These are phyloP conservation scores for Morone saxatilis DNA, from an alignment of 2,113 vertebrate genomes.

Conservation along the genomic window DNA sequence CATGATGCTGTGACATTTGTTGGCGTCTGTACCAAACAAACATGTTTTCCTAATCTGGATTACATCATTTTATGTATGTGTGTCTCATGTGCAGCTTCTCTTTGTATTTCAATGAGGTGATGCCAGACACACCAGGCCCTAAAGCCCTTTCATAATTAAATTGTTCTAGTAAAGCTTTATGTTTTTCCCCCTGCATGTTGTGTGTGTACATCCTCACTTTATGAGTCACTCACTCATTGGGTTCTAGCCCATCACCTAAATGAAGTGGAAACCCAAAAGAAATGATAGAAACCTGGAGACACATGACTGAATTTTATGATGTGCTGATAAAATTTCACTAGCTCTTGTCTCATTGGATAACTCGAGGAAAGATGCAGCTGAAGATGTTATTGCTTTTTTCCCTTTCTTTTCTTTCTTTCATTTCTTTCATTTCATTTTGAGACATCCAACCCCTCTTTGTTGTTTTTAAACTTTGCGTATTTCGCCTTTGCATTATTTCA, in stretches of 20 bases:
- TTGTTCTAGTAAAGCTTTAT: conserved; percentile 80
- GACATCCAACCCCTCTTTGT: background rate
- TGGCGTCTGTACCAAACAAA: too few relatives aligned
- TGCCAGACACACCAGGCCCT: conserved; percentile 45
- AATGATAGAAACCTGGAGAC: conserved; percentile 69
- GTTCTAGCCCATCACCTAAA: conserved; percentile 77
- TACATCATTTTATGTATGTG: conserved; percentile 15
- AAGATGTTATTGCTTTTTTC: conserved; percentile 19
- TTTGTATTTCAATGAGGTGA: conserved; percentile 55
- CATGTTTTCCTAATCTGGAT: too few relatives aligned
- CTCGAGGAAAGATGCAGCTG: conserved; percentile 25
- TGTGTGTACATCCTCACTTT: conserved; percentile 70
- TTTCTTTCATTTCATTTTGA: conserved; percentile 32
- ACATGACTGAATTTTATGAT: conserved; percentile 75
- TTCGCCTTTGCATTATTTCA: conserved; percentile 11
- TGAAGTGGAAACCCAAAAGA: conserved; percentile 78
- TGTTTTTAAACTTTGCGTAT: background rate
- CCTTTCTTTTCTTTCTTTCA: background rate
- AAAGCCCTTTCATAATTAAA: conserved; percentile 78
- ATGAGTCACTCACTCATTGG: conserved; percentile 72
- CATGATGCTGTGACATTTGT: too few relatives aligned
- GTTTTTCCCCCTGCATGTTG: conserved; percentile 19
- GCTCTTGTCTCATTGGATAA: conserved; percentile 57
- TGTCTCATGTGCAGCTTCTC: conserved; percentile 39
- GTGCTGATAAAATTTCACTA: conserved; percentile 69